Evolutionary conservation across 2,797 vertebrate species (phyloP), one percentile per base, ranked within the genome.

Genomic region (Columba guinea): DNA sequence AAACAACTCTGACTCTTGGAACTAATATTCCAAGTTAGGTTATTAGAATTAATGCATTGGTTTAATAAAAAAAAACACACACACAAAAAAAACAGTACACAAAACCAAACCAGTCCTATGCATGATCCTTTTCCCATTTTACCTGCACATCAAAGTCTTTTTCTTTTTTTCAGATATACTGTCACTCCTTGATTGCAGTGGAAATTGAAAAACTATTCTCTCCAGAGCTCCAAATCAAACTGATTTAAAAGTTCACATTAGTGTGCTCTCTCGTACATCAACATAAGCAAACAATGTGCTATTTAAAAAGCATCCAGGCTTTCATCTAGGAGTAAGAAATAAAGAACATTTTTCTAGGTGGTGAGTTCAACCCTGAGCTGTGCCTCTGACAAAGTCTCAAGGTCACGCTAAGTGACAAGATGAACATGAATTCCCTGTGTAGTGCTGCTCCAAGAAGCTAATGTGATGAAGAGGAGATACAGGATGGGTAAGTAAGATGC

Each of bases 1-100:
- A 95, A 97, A 82, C 32, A 74, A 87, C 39, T 95, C 78, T 59
- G 55, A 77, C 70, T 94, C 91, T 84, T 73, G 30, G 79, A 95
- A 76, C 28, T 71, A 64, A 74, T 34, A 89, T 56, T 65, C 27
- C 26, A 77, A 84, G 58, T 62, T 62, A 75, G 41, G 41, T 35
- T 58, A 48, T 73, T 39, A 89, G 53, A 89, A 87, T 85, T 87
- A 81, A 60, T 41, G 22, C 39, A 44, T 55, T 20, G 5, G 30
- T 81, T 77, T 64, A 19, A 37, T 65, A 26, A 70, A 64, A 91
- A 77, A 78, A 62, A 3, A 0, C 0, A 3, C 8, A 35, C 34
- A 35, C 34, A 0, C 0, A 78, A 55, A 51, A 26, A 4, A 4
- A 0, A 0, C 44, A 20, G 8, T 46, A 17, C 13, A 62, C 32